Conservation (phyloP, 2,797 vertebrate species). For the Mastacembelus armatus region DNA sequence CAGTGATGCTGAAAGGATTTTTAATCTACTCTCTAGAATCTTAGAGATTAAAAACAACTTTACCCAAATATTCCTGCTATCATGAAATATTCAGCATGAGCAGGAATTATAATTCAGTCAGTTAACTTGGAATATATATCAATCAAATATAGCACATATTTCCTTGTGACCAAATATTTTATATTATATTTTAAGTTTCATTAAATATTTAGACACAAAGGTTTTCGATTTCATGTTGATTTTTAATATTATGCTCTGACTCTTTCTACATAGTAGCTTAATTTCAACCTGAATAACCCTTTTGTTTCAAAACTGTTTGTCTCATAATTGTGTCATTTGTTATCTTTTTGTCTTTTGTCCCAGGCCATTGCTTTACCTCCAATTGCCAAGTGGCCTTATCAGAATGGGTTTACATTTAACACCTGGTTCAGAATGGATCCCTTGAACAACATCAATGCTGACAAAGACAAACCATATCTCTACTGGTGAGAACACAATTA, state of each 20-base stretch:
- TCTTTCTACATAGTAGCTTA: no score
- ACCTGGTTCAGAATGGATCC: constrained; percentile 99
- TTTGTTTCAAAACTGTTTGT: no score
- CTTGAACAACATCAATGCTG: constrained; percentile 95
- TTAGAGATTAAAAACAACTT: constrained; percentile 17
- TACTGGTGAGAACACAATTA: constrained; percentile 89
- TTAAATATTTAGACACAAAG: not conserved
- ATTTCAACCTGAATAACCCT: no score
- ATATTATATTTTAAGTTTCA: not conserved
- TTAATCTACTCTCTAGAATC: not conserved
- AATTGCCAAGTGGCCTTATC: constrained; percentile 99
- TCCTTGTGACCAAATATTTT: not conserved
- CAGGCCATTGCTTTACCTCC: constrained; percentile 99
- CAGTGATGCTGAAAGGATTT: constrained; percentile 10
- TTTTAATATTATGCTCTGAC: no score
- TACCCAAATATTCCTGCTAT: constrained; percentile 14
- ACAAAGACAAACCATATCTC: constrained; percentile 99
- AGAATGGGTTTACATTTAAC: constrained; percentile 97
- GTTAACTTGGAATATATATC: no score
- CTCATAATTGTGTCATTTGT: constrained; percentile 3
- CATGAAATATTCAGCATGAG: constrained; percentile 7
- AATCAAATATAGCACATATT: not conserved
- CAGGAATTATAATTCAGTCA: constrained; percentile 9
- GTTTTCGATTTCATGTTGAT: no score
- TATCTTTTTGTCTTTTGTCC: not conserved